Evolutionary conservation across 2,797 vertebrate genomes (phyloP).

Genomic region (Spinus pinus): DNA sequence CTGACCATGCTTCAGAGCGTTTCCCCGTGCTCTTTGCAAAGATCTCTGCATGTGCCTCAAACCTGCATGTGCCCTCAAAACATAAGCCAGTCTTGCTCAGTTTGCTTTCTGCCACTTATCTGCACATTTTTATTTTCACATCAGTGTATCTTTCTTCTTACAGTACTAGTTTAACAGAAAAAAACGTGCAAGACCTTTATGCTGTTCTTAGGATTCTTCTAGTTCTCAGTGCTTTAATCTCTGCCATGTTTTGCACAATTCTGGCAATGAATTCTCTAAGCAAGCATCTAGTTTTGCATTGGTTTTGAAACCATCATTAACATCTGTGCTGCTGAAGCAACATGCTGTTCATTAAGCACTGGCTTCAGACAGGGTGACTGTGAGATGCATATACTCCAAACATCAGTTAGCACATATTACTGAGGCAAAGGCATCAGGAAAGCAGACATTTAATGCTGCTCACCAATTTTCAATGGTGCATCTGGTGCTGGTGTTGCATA

Average conservation of each 20-base stretch:
- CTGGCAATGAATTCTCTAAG: background rate
- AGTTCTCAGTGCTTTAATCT: background rate
- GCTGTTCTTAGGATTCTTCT: background rate
- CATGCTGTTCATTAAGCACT: background rate
- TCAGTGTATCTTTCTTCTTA: background rate
- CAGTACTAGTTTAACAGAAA: background rate
- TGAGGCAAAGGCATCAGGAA: background rate
- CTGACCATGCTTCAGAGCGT: background rate
- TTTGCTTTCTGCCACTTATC: background rate
- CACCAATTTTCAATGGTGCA: slow-evolving; percentile 88
- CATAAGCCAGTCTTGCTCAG: background rate
- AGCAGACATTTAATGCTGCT: background rate
- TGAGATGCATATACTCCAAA: background rate
- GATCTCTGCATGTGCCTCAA: background rate
- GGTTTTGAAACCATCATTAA: background rate
- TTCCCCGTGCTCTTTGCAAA: background rate
- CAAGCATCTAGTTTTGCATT: background rate
- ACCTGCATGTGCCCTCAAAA: background rate
- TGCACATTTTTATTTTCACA: background rate
- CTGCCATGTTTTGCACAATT: accelerated
- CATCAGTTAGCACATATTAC: background rate
- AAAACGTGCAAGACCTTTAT: background rate
- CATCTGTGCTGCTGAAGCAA: background rate
- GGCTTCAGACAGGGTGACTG: background rate
- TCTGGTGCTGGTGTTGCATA: slow-evolving; percentile 87